These are phyloP conservation scores for Carduelis carduelis DNA, from an alignment of 2,797 vertebrate species.

Conservation along the genomic window DNA sequence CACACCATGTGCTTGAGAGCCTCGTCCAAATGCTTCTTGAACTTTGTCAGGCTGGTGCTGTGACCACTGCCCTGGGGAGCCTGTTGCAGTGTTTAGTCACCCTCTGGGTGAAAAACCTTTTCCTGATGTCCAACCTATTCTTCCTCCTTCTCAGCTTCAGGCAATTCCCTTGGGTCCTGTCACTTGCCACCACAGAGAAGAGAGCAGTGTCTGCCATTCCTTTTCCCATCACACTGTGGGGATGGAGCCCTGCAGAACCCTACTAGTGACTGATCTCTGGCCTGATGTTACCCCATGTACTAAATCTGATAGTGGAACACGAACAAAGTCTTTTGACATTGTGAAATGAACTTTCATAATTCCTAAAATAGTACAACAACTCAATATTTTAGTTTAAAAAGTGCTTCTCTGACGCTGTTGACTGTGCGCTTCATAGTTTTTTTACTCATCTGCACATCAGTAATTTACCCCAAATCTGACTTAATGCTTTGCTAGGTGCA, in stretches of 20 bases:
- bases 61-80: not conserved
- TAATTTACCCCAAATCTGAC: not conserved
- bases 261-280: not conserved
- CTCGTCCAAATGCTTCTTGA: not conserved
- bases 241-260: not conserved
- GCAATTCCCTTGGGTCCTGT: not conserved
- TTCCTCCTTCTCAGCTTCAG: not conserved
- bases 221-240: rapidly evolving
- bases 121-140: not conserved
- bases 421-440: not conserved
- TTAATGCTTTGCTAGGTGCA: not conserved
- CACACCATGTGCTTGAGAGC: rapidly evolving
- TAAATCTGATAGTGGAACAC: not conserved
- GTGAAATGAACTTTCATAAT: not conserved
- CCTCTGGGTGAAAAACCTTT: not conserved
- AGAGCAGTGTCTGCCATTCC: not conserved
- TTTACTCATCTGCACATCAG: not conserved
- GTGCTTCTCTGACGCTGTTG: not conserved
- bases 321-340: not conserved
- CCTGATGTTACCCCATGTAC: not conserved
- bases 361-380: not conserved
- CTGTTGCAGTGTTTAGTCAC: not conserved
- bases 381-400: not conserved
- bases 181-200: not conserved
- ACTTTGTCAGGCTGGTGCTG: not conserved